Percentiles rank a stretch among this genome's conserved stretches.
Conservation (phyloP, 2,888 invertebrate species). For the Patella pellucida region DNA sequence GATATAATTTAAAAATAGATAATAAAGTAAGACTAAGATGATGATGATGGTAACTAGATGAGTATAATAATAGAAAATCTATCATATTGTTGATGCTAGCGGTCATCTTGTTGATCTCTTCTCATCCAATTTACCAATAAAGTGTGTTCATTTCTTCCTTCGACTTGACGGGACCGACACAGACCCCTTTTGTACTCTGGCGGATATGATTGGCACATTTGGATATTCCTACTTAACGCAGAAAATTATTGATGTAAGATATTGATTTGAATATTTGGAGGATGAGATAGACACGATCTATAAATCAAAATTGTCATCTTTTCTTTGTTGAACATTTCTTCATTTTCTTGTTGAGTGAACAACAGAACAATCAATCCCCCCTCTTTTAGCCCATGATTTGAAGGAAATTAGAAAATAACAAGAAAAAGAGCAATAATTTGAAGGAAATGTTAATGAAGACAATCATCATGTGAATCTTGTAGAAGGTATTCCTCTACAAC, state of each 20-base stretch:
- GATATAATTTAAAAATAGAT: no score
- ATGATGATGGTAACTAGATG: no score
- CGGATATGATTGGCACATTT: slow-evolving; percentile 8
- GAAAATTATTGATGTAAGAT: slow-evolving; percentile 3
- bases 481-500: no score
- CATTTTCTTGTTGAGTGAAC: slow-evolving; percentile 10
- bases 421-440: slow-evolving; percentile 9
- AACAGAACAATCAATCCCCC: slow-evolving; percentile 10
- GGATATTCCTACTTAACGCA: slow-evolving; percentile 5
- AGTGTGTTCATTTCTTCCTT: slow-evolving; percentile 7
- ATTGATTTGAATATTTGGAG: slow-evolving; percentile 7
- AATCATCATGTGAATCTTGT: no score
- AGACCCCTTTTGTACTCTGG: slow-evolving; percentile 2
- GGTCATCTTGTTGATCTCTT: background rate
- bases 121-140: slow-evolving; percentile 7
- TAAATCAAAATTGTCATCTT: slow-evolving; percentile 11
- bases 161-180: background rate
- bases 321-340: slow-evolving; percentile 11
- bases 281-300: slow-evolving; percentile 6
- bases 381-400: slow-evolving; percentile 3
- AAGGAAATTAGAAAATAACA: slow-evolving; percentile 11
- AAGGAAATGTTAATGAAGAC: background rate
- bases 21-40: no score
- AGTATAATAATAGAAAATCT: no score
- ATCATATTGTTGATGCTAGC: no score